Evolutionary conservation across 2,888 invertebrate species (phyloP).

Genomic region (Agonopterix heracliana): DNA sequence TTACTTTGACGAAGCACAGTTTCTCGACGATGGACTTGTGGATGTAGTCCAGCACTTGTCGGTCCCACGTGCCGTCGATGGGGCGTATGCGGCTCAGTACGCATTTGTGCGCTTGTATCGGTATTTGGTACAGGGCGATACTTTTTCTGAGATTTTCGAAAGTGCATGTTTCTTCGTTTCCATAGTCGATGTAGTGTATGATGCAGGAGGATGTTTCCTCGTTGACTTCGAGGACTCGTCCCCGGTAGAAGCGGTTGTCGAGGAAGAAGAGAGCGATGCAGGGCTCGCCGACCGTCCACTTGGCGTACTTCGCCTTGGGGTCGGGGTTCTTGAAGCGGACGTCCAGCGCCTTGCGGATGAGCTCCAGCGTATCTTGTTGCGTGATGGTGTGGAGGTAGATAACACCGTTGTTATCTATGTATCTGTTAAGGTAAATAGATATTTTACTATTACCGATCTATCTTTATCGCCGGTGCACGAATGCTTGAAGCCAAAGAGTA

Average conservation of each 20-base stretch:
- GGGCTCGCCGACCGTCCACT: constrained; percentile 79
- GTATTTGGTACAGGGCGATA: constrained; percentile 79
- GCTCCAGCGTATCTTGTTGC: constrained; percentile 53
- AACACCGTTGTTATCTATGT: constrained; percentile 62
- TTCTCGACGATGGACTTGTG: constrained; percentile 77
- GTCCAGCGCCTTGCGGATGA: constrained; percentile 69
- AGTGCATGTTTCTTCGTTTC: constrained; percentile 82
- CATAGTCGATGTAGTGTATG: constrained; percentile 88
- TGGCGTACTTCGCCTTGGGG: constrained; percentile 59
- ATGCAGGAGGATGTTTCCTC: constrained; percentile 51
- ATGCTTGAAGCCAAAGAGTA: too few species aligned
- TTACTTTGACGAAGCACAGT: constrained; percentile 65
- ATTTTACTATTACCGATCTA: neutral
- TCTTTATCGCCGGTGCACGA: too few species aligned
- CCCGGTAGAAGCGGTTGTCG: constrained; percentile 84
- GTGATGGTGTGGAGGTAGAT: constrained; percentile 54
- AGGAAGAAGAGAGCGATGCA: constrained; percentile 81
- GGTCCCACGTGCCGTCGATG: constrained; percentile 55
- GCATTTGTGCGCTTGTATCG: constrained; percentile 80
- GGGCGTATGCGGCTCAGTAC: constrained; percentile 61
- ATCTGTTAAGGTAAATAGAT: constrained; percentile 29
- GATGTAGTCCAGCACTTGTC: constrained; percentile 76
- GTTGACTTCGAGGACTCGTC: constrained; percentile 67
- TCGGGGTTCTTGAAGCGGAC: constrained; percentile 57
- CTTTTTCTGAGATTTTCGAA: constrained; percentile 76